Percentiles rank a stretch among this genome's conserved stretches.
These are phyloP conservation scores for Sebastolobus alascanus DNA, from an alignment of 2,797 vertebrate genomes.

Conservation along the genomic window DNA sequence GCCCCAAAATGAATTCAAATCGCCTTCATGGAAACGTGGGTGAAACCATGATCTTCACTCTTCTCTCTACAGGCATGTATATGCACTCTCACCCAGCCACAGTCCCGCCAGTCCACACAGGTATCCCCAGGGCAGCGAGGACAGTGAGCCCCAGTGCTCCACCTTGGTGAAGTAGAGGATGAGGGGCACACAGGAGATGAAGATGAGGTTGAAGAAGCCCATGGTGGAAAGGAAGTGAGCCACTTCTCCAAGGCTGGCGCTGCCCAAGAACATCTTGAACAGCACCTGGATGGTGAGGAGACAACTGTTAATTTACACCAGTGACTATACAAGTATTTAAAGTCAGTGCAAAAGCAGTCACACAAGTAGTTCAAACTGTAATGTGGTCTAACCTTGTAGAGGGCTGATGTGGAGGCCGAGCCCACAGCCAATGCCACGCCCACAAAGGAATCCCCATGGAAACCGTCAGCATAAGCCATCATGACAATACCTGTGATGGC, in stretches of 20 bases:
- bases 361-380: neutral
- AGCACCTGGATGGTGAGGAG: slow-evolving; percentile 87
- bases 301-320: neutral
- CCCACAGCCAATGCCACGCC: slow-evolving; percentile 98
- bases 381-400: slow-evolving; percentile 91
- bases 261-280: slow-evolving; percentile 99
- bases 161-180: slow-evolving; percentile 97
- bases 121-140: slow-evolving; percentile 96
- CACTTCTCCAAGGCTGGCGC: slow-evolving; percentile 95
- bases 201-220: slow-evolving; percentile 98
- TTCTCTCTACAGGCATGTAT: neutral
- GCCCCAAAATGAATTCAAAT: neutral
- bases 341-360: neutral
- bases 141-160: slow-evolving; percentile 96
- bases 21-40: neutral
- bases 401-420: slow-evolving; percentile 96
- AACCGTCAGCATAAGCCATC: slow-evolving; percentile 99
- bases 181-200: slow-evolving; percentile 96
- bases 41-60: neutral
- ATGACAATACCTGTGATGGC: slow-evolving; percentile 99
- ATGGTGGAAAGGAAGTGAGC: slow-evolving; percentile 98
- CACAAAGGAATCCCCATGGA: slow-evolving; percentile 96
- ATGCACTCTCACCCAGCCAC: slow-evolving; percentile 91
- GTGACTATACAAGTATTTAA: neutral
- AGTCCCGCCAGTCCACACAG: slow-evolving; percentile 96